phyloP scores from a whole-genome alignment of 2,113 vertebrate species.

The Gadus macrocephalus region DNA sequence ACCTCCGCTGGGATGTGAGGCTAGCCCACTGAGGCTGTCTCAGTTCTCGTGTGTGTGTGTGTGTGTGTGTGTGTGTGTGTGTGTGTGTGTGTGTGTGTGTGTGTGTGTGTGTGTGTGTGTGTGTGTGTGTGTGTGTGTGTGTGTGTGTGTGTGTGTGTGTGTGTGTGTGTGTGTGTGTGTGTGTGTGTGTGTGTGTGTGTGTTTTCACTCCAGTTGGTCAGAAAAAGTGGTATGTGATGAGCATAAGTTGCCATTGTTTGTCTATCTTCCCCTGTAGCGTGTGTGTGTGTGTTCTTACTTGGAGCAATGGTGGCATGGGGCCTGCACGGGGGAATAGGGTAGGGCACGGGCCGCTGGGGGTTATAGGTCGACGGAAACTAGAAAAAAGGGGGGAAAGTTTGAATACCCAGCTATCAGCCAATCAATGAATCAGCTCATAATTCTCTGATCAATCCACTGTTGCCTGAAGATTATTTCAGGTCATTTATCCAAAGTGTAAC shows the following conservation, averaged over 20 bases:
- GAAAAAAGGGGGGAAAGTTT: constrained; percentile 5
- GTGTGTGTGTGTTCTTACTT: constrained; percentile 79
- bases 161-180: no score
- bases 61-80: background rate
- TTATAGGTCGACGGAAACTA: constrained; percentile 94
- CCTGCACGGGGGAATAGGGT: constrained; percentile 94
- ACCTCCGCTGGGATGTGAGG: no score
- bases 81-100: no score
- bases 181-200: no score
- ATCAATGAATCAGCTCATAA: background rate
- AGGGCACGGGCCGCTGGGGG: constrained; percentile 94
- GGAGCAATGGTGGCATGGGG: constrained; percentile 94
- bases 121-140: no score
- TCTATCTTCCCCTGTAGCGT: no score
- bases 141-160: no score
- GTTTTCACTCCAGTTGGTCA: no score
- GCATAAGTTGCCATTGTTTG: no score
- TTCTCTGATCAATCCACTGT: background rate
- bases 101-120: no score
- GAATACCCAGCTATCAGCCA: background rate
- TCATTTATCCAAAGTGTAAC: background rate
- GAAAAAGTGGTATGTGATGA: no score
- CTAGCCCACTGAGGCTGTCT: no score
- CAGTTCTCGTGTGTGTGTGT: background rate
- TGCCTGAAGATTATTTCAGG: background rate